Evolutionary conservation across 2,113 vertebrate genomes (phyloP), one percentile per base, ranked within the genome.

Genomic region (Toxotes chatareus): DNA sequence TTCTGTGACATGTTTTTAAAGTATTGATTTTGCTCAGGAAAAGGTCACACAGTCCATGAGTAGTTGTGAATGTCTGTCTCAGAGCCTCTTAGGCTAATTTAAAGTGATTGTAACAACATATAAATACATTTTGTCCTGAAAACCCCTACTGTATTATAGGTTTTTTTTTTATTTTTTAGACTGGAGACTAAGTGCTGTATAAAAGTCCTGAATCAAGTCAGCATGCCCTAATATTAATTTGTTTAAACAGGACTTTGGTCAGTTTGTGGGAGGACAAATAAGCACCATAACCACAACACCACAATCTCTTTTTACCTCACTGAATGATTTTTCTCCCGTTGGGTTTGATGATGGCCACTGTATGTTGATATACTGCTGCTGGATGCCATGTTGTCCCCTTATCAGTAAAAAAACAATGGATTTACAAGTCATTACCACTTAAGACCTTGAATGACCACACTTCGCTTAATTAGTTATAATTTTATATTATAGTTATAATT

Each of bases 201-300:
- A 27, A 75, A 64, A 75, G 3, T 51, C 2, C 42, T n/a, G 9
- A 53, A 46, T 34, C 12, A 44, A 6, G 17, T 63, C 49, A 4
- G 44, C 42, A 38, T 53, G 19, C 5, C 70, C 63, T 38, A 17
- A 40, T 16, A 69, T 60, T 10, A 5, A 62, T 70, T 62, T 82
- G 31, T 64, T 83, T 57, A 78, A 55, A 85, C 83, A 49, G 88
- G 79, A 86, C 86, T 90, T 89, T 87, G 80, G 32, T 86, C 73
- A 68, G 63, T 66, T 31, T 73, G 76, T 60, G 57, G 60, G 73
- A 27, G 64, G 65, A 82, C 19, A 53, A 75, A 75, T 78, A 56
- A 82, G 59, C n/a, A 12, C 9, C 7, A n/a, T 27, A 16, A 11
- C 21, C 36, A 63, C 27, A 23, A 11, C 21, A 13, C 14, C 56